A percentile compares a stretch with the other conserved stretches of the same genome.
phyloP scores from a whole-genome alignment of 1,140 invertebrate genomes.

The Drosophila quadrilineata region DNA sequence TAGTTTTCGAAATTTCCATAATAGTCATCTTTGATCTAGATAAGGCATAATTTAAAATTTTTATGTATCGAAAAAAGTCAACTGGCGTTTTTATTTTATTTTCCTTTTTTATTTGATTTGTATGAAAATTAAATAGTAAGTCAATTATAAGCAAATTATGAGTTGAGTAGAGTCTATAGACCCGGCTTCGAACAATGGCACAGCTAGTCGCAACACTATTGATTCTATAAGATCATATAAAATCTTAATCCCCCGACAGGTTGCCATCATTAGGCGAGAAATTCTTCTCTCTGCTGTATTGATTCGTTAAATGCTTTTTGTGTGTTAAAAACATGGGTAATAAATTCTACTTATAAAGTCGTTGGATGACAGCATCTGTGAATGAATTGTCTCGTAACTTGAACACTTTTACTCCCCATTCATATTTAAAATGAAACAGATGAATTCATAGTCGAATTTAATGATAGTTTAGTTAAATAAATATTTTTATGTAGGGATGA shows the following conservation, averaged over 20 bases:
- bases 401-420: too few species aligned
- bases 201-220: constrained; percentile 18
- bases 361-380: constrained; percentile 62
- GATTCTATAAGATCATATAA: constrained; percentile 59
- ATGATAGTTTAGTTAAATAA: constrained; percentile 1
- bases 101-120: constrained; percentile 54
- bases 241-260: constrained; percentile 71
- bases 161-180: constrained; percentile 11
- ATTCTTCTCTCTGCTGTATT: constrained; percentile 37
- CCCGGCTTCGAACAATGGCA: constrained; percentile 32
- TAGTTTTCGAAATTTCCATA: constrained; percentile 29
- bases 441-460: too few species aligned
- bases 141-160: constrained; percentile 72
- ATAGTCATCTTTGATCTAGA: constrained; percentile 47
- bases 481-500: constrained; percentile 10
- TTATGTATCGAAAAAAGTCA: constrained; percentile 33
- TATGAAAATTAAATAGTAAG: constrained; percentile 71
- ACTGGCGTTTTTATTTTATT: constrained; percentile 27
- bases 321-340: constrained; percentile 33
- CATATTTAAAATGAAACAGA: too few species aligned
- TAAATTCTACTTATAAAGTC: constrained; percentile 76
- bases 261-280: constrained; percentile 35
- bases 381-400: constrained; percentile 45
- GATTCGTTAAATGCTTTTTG: constrained; percentile 28
- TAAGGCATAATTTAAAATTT: constrained; percentile 49